phyloP scores from a whole-genome alignment of 2,797 vertebrate species.

The Pangasius macronema region DNA sequence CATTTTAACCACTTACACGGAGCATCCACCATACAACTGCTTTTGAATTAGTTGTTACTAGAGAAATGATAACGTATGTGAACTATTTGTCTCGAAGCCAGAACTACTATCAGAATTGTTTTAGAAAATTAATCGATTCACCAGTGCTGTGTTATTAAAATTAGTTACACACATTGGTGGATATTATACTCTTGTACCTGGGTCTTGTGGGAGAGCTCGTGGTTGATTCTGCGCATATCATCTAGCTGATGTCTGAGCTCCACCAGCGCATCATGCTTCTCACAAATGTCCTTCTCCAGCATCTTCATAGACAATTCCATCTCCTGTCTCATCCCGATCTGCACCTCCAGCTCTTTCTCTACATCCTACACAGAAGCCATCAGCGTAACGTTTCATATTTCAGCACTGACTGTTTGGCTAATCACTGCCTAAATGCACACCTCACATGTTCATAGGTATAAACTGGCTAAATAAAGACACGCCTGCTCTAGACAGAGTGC shows the following conservation, averaged over 20 bases:
- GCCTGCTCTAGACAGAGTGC: not conserved
- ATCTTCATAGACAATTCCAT: constrained; percentile 99
- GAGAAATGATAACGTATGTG: not conserved
- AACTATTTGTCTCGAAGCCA: not conserved
- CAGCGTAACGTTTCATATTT: not conserved
- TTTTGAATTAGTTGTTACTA: not conserved
- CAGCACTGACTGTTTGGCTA: not conserved
- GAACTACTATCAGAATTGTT: not conserved
- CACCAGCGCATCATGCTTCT: constrained; percentile 94
- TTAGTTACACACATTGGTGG: not conserved
- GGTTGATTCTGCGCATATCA: constrained; percentile 91
- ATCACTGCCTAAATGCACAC: not conserved
- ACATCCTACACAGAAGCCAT: constrained; percentile 80
- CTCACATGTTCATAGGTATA: not conserved
- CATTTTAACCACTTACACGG: not conserved
- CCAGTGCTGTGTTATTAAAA: not conserved
- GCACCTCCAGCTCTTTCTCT: constrained; percentile 94
- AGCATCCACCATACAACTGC: no score
- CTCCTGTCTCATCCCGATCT: constrained; percentile 98
- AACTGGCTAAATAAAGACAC: not conserved
- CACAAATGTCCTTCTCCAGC: constrained; percentile 97
- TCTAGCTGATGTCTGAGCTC: constrained; percentile 94
- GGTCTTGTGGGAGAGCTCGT: constrained; percentile 91
- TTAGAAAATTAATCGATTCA: not conserved
- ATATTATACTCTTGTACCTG: constrained; percentile 75